Evolutionary conservation across 2,888 invertebrate species (phyloP).

Genomic region (Tenthredo notha): DNA sequence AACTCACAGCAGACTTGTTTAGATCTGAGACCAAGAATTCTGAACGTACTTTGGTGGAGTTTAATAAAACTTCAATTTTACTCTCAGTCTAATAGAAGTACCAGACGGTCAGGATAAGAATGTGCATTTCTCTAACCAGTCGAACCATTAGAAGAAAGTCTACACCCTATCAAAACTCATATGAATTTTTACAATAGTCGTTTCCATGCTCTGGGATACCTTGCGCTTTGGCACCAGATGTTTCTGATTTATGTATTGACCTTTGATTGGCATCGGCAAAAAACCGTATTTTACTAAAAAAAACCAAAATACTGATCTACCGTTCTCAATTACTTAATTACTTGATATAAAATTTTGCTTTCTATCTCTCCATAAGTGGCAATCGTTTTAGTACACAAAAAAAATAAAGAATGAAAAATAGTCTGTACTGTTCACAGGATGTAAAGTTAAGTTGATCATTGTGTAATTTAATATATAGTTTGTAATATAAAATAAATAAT

Average conservation of each 20-base stretch:
- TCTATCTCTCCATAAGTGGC: neutral
- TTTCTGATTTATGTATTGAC: neutral
- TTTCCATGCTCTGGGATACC: neutral
- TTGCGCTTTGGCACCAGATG: neutral
- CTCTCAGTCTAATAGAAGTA: slow-evolving; percentile 80
- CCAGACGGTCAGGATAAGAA: slow-evolving; percentile 79
- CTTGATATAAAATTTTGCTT: neutral
- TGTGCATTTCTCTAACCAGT: slow-evolving; percentile 72
- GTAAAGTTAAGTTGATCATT: slow-evolving; percentile 59
- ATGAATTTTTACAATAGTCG: neutral
- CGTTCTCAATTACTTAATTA: slow-evolving; percentile 1
- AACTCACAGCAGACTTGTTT: slow-evolving; percentile 71
- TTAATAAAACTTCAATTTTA: slow-evolving; percentile 80
- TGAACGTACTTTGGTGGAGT: slow-evolving; percentile 74
- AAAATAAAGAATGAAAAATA: slow-evolving; percentile 4
- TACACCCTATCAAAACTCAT: neutral
- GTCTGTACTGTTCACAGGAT: slow-evolving; percentile 37
- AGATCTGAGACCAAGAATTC: slow-evolving; percentile 70
- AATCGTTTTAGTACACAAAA: slow-evolving; percentile 22
- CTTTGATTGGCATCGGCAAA: neutral
- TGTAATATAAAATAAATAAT: slow-evolving; percentile 46
- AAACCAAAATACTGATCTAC: slow-evolving; percentile 28
- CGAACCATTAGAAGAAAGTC: neutral
- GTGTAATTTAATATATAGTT: slow-evolving; percentile 62
- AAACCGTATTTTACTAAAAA: neutral